These are phyloP conservation scores for Psittacula derbiana DNA, from an alignment of 2,797 vertebrate genomes.

Conservation along the genomic window DNA sequence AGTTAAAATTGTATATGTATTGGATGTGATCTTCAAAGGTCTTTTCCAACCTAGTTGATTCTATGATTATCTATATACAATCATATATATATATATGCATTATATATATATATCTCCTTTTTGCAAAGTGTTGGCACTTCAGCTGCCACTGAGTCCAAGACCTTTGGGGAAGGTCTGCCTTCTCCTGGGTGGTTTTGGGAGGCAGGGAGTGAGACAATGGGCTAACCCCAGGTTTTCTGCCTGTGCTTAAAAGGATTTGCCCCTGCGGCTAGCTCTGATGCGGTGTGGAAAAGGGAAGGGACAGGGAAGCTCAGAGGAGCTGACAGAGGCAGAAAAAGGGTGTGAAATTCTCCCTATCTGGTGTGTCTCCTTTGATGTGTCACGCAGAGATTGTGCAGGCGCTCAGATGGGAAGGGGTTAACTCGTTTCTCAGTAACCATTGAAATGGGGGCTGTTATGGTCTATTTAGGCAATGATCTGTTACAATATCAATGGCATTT, in stretches of 20 bases:
- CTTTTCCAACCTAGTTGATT: background rate
- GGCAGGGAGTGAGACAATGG: background rate
- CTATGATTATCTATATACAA: background rate
- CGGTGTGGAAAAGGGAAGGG: slow-evolving; percentile 32
- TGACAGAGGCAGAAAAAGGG: slow-evolving; percentile 45
- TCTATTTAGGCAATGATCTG: slow-evolving; percentile 67
- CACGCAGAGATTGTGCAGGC: slow-evolving; percentile 45
- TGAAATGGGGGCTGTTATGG: slow-evolving; percentile 63
- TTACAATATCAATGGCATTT: slow-evolving; percentile 69
- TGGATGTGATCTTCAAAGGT: background rate
- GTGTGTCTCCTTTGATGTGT: slow-evolving; percentile 61
- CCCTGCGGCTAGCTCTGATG: background rate
- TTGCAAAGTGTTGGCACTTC: background rate
- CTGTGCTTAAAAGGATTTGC: slow-evolving; percentile 47
- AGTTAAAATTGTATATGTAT: background rate
- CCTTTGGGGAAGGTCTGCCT: background rate
- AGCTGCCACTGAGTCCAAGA: background rate
- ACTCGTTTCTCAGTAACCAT: slow-evolving; percentile 51
- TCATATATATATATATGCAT: background rate
- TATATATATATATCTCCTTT: background rate
- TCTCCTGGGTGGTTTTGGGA: slow-evolving; percentile 53
- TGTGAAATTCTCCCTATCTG: slow-evolving; percentile 39
- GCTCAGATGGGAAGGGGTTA: slow-evolving; percentile 54
- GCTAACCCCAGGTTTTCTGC: slow-evolving; percentile 32
- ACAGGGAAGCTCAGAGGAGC: slow-evolving; percentile 33